These are phyloP conservation scores for Epizoanthus rinbou DNA, from an alignment of 92 coral and sea anemone genomes.

Conservation along the genomic window DNA sequence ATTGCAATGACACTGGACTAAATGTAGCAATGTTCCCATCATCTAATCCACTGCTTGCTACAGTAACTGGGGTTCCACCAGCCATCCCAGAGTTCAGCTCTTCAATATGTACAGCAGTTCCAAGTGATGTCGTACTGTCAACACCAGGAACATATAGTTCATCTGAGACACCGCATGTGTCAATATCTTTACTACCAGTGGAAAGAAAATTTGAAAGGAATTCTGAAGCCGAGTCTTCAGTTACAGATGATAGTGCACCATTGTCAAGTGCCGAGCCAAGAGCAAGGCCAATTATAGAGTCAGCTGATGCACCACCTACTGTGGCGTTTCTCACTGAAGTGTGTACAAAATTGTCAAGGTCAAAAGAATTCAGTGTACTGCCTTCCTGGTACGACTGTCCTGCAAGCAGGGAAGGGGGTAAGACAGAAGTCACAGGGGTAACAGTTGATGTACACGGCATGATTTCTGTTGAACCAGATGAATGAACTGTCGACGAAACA, in stretches of 20 bases:
- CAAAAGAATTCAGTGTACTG: constrained; percentile 19
- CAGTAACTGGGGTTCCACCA: constrained; percentile 52
- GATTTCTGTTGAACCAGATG: neutral
- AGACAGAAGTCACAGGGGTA: neutral
- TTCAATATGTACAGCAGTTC: constrained; percentile 62
- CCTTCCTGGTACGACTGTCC: constrained; percentile 12
- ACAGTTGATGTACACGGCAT: neutral
- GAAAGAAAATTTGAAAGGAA: constrained; percentile 61
- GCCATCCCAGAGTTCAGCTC: constrained; percentile 74
- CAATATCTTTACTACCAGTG: neutral
- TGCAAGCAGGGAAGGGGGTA: neutral
- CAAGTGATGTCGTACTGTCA: constrained; percentile 14
- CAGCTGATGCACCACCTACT: constrained; percentile 16
- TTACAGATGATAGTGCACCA: constrained; percentile 46
- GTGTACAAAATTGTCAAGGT: constrained; percentile 24
- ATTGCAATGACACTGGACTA: constrained; percentile 6
- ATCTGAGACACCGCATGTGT: constrained; percentile 8
- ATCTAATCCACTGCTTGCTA: constrained; percentile 53
- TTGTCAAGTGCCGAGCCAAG: constrained; percentile 59
- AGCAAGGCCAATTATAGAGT: constrained; percentile 71
- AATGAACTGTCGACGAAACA: neutral
- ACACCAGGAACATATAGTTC: constrained; percentile 32
- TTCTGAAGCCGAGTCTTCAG: constrained; percentile 74
- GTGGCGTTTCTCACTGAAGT: constrained; percentile 10
- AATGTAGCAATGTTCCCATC: constrained; percentile 23